These are phyloP conservation scores for Pelusios castaneus DNA, from an alignment of 2,113 vertebrate genomes.

Conservation along the genomic window DNA sequence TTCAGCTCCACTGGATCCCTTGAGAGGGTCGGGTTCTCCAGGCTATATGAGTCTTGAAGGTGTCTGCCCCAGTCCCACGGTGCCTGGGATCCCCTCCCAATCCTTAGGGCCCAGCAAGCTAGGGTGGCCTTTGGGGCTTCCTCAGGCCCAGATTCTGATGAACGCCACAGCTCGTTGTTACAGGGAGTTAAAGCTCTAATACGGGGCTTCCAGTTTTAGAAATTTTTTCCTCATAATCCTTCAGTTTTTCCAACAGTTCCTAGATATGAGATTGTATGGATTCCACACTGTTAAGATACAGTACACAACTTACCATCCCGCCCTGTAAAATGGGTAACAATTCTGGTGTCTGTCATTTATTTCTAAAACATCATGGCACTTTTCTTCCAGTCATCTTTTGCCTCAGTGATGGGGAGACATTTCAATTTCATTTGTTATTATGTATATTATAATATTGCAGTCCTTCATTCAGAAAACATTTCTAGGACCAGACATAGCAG, in stretches of 20 bases:
- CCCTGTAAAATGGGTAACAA: slow-evolving; percentile 60
- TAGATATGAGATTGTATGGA: slow-evolving; percentile 57
- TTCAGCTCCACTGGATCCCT: too few relatives aligned
- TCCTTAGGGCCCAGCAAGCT: too few relatives aligned
- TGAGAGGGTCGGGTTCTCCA: too few relatives aligned
- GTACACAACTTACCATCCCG: slow-evolving; percentile 72
- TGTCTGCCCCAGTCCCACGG: too few relatives aligned
- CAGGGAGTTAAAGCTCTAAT: slow-evolving; percentile 32
- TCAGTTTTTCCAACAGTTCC: slow-evolving; percentile 60
- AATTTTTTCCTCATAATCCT: slow-evolving; percentile 54
- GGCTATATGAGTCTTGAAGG: too few relatives aligned
- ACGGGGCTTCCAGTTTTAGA: slow-evolving; percentile 45
- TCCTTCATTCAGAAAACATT: neutral
- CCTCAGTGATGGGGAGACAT: slow-evolving; percentile 36
- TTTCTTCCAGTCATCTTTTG: slow-evolving; percentile 43
- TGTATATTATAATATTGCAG: neutral
- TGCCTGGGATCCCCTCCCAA: too few relatives aligned
- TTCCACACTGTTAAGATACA: slow-evolving; percentile 71
- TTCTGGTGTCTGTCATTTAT: slow-evolving; percentile 69
- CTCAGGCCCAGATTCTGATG: too few relatives aligned
- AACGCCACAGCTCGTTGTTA: too few relatives aligned
- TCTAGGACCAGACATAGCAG: accelerated
- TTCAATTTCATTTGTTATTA: slow-evolving; percentile 27
- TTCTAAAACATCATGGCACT: slow-evolving; percentile 77
- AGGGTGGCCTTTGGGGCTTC: too few relatives aligned